These are phyloP conservation scores for Halichoeres trimaculatus DNA, from an alignment of 2,113 vertebrate genomes.

Conservation along the genomic window DNA sequence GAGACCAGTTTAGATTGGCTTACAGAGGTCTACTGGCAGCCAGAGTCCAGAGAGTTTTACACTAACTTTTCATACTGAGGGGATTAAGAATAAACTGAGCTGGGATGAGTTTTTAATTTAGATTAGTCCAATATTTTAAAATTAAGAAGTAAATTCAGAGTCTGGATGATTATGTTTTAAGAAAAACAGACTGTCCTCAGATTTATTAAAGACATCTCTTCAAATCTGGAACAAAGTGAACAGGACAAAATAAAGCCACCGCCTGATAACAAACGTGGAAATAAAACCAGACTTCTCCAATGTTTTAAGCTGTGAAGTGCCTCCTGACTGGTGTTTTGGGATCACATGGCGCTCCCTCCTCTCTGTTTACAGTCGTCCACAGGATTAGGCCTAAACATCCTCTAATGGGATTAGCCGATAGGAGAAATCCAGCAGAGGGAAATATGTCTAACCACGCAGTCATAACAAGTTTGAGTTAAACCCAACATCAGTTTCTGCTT, in stretches of 20 bases:
- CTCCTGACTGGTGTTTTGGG: constrained; percentile 31
- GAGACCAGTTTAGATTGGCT: constrained; percentile 73
- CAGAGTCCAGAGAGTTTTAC: constrained; percentile 4
- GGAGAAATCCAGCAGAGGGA: constrained; percentile 35
- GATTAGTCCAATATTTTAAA: neutral
- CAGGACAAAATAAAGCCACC: neutral
- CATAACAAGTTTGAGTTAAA: neutral
- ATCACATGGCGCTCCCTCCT: constrained; percentile 43
- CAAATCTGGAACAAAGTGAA: neutral
- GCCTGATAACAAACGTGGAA: neutral
- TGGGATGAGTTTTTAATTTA: neutral
- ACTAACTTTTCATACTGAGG: neutral
- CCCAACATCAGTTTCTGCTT: neutral
- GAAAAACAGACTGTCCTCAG: neutral
- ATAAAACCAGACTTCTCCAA: neutral
- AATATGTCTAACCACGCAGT: constrained; percentile 34
- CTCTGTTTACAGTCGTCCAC: constrained; percentile 58
- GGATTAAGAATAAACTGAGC: neutral
- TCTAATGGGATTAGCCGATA: constrained; percentile 58
- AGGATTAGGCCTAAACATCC: constrained; percentile 66
- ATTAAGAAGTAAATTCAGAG: neutral
- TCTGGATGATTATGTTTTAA: neutral
- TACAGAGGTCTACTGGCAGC: constrained; percentile 46
- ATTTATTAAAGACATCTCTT: neutral
- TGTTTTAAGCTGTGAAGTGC: constrained; percentile 13